Conservation (phyloP, 2,888 invertebrate genomes). For the Tetranychus piercei region DNA sequence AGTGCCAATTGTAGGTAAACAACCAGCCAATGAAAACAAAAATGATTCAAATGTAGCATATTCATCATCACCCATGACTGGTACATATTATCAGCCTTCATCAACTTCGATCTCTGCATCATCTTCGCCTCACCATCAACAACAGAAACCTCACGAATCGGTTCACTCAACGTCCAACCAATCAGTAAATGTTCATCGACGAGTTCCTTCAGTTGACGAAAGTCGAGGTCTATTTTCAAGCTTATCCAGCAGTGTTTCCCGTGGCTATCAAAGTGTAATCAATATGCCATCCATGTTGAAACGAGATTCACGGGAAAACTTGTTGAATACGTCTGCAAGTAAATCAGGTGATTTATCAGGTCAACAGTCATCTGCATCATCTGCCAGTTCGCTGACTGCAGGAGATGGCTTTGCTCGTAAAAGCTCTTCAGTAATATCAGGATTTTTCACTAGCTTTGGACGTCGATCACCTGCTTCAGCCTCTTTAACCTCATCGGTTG, state of each 20-base stretch:
- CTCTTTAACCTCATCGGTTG: not conserved
- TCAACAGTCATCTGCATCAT: not conserved
- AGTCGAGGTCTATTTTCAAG: conserved; percentile 17
- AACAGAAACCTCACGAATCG: no score
- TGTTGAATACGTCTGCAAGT: not conserved
- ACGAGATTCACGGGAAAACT: conserved; percentile 21
- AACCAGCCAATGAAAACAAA: not conserved
- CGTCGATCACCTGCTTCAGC: conserved; percentile 4
- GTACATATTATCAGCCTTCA: not conserved
- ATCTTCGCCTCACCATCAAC: not conserved
- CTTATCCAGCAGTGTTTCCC: conserved; percentile 24
- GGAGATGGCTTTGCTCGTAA: conserved; percentile 8
- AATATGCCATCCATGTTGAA: conserved; percentile 25
- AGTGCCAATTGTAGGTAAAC: not conserved
- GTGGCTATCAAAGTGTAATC: conserved; percentile 25
- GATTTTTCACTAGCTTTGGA: conserved; percentile 13
- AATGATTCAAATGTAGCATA: not conserved
- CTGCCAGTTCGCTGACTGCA: not conserved
- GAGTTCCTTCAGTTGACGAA: conserved; percentile 14
- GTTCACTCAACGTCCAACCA: not conserved
- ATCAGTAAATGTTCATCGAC: not conserved
- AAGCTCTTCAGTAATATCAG: conserved; percentile 8
- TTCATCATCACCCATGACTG: not conserved
- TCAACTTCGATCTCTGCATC: not conserved
- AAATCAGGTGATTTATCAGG: not conserved